phyloP scores from a whole-genome alignment of 2,113 vertebrate genomes.

The Motacilla alba region DNA sequence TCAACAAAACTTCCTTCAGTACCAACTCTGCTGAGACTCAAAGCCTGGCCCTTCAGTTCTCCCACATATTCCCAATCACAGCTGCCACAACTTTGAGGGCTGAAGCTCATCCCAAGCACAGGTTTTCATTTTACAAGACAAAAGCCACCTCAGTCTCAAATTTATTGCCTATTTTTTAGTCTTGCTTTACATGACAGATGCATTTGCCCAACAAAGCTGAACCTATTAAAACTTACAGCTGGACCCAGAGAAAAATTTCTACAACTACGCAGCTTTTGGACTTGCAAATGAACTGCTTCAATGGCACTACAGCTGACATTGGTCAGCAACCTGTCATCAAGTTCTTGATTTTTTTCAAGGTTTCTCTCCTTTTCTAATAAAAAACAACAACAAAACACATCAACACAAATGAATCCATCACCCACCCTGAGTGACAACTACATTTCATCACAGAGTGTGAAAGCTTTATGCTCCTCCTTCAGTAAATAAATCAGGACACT shows the following conservation, averaged over 20 bases:
- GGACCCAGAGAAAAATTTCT: background rate
- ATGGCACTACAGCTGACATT: background rate
- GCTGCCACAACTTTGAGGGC: background rate
- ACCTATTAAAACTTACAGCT: background rate
- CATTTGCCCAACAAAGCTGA: background rate
- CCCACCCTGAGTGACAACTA: background rate
- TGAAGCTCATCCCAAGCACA: accelerated
- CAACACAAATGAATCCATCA: background rate
- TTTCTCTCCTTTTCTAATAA: background rate
- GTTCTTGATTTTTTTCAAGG: background rate
- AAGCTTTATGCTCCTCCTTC: background rate
- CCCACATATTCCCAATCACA: background rate
- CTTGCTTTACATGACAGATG: background rate
- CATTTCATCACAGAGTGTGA: background rate
- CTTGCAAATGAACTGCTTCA: background rate
- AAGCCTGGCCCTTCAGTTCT: background rate
- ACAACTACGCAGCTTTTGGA: background rate
- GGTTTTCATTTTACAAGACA: background rate
- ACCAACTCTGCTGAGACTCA: background rate
- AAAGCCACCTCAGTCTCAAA: background rate
- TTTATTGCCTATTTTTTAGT: background rate
- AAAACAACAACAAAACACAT: background rate
- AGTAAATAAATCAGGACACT: background rate
- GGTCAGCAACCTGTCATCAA: background rate
- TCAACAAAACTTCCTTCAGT: accelerated